Conservation (phyloP, 2,797 vertebrate genomes). For the Phoebastria nigripes region DNA sequence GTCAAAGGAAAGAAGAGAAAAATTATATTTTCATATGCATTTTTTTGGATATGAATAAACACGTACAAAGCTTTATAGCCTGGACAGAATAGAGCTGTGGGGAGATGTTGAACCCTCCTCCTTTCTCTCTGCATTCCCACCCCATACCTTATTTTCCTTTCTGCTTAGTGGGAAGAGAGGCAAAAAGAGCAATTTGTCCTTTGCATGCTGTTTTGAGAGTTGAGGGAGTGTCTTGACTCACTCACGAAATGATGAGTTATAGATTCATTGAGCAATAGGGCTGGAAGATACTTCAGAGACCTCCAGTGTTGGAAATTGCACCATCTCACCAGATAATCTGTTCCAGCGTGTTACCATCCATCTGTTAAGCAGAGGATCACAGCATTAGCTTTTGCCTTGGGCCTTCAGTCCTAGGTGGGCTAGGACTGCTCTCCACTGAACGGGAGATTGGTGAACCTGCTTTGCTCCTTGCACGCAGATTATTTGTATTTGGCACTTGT, state of each 20-base stretch:
- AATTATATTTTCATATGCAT: constrained; percentile 11
- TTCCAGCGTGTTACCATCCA: constrained; percentile 51
- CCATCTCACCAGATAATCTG: constrained; percentile 38
- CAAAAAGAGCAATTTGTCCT: constrained; percentile 55
- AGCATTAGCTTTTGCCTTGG: constrained; percentile 38
- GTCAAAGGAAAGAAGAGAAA: constrained; percentile 57
- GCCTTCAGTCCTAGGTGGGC: background rate
- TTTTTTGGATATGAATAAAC: constrained; percentile 9
- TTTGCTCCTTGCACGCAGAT: background rate
- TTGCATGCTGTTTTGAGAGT: constrained; percentile 36
- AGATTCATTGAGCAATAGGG: constrained; percentile 57
- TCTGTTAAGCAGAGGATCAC: constrained; percentile 58
- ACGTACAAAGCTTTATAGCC: background rate
- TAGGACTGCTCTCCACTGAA: background rate
- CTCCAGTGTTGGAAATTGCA: constrained; percentile 35
- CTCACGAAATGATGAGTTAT: constrained; percentile 19
- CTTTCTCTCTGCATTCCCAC: background rate
- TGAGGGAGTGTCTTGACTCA: constrained; percentile 1
- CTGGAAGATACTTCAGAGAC: constrained; percentile 40
- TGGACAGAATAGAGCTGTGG: background rate
- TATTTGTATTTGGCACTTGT: background rate
- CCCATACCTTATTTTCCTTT: background rate
- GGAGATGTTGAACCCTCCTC: constrained; percentile 1
- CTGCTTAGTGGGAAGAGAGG: constrained; percentile 22
- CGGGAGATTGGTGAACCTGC: background rate